Percentiles rank a stretch among this genome's conserved stretches.
Conservation (phyloP, 2,888 invertebrate genomes). For the Andrena flavipes region DNA sequence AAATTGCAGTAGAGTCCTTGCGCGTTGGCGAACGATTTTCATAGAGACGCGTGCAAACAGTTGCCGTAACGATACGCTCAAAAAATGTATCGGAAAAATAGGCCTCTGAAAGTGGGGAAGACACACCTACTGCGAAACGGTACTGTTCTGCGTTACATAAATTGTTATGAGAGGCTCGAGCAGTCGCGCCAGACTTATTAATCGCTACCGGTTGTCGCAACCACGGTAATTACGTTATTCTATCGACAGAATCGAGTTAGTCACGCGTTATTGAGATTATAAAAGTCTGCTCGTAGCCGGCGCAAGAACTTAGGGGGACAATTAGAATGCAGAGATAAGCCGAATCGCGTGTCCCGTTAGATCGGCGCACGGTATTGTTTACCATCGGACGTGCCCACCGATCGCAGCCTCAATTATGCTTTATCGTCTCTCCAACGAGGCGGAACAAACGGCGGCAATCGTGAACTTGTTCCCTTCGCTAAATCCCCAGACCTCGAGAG, state of each 20-base stretch:
- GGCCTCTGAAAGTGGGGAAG: slow-evolving; percentile 9
- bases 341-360: not conserved
- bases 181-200: slow-evolving; percentile 48
- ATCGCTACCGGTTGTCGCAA: slow-evolving; percentile 50
- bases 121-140: slow-evolving; percentile 54
- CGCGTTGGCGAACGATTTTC: not conserved
- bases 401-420: no score
- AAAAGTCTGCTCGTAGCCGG: no score
- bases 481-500: not conserved
- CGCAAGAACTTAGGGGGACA: not conserved
- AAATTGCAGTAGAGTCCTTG: slow-evolving; percentile 17
- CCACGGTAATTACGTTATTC: slow-evolving; percentile 51
- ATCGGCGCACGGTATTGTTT: not conserved
- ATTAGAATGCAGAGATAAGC: not conserved
- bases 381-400: no score
- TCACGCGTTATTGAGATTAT: slow-evolving; percentile 24
- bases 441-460: not conserved
- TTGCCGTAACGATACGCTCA: not conserved
- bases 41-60: not conserved
- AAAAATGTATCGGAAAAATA: slow-evolving; percentile 30
- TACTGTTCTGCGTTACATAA: slow-evolving; percentile 62
- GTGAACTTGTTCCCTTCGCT: not conserved
- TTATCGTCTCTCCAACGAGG: not conserved
- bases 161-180: slow-evolving; percentile 43
- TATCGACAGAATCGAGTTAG: slow-evolving; percentile 43